Evolutionary conservation across 2,113 vertebrate species (phyloP).

Genomic region (Cyanoramphus novaezelandiae): DNA sequence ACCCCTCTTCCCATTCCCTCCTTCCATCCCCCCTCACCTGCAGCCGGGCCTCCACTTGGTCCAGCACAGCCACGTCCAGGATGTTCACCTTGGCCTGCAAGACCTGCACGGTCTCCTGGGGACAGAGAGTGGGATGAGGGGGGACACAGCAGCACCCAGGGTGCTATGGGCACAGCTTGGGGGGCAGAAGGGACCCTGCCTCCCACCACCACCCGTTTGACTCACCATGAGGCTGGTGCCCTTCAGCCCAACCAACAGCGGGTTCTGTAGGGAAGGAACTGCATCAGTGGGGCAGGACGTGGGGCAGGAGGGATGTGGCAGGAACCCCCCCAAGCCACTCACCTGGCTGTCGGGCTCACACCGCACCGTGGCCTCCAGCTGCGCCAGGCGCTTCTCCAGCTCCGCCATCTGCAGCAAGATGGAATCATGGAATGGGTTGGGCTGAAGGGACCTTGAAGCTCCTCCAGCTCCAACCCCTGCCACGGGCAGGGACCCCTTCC

Average conservation of each 20-base stretch:
- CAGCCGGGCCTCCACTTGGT: constrained; percentile 92
- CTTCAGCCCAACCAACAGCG: constrained; percentile 85
- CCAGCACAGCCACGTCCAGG: constrained; percentile 87
- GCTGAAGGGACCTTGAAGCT: not conserved
- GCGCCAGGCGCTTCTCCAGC: constrained; percentile 89
- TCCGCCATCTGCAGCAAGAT: constrained; percentile 83
- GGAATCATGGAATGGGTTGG: not conserved
- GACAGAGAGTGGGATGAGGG: not conserved
- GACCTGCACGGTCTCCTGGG: constrained; percentile 89
- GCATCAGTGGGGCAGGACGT: not conserved
- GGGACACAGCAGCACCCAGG: not conserved
- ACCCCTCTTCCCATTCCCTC: not conserved
- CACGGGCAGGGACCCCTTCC: not conserved
- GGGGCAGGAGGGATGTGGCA: not conserved
- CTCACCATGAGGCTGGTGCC: constrained; percentile 87
- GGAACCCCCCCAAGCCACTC: not conserved
- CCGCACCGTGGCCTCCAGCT: constrained; percentile 86
- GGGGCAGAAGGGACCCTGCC: not conserved
- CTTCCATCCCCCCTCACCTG: constrained; percentile 75
- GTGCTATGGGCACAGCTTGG: accelerated
- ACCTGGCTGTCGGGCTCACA: constrained; percentile 90
- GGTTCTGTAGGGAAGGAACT: constrained; percentile 76
- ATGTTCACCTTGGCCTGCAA: constrained; percentile 90
- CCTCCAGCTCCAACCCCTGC: not conserved
- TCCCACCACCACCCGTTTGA: accelerated